phyloP scores from a whole-genome alignment of 1,140 invertebrate species.

The Scaptomyza hsui region DNA sequence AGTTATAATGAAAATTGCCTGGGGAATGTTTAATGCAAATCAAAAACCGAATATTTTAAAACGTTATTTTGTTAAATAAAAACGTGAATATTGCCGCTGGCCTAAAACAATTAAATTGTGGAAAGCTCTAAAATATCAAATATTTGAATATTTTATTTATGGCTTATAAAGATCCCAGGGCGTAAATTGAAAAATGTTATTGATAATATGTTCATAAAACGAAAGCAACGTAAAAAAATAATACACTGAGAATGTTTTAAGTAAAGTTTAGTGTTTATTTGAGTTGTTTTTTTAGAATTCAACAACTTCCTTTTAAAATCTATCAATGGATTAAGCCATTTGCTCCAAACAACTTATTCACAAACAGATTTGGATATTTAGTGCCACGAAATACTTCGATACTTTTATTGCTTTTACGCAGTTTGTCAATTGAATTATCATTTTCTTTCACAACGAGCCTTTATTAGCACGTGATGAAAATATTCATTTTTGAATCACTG shows the following conservation, averaged over 20 bases:
- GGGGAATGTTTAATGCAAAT: slow-evolving; percentile 53
- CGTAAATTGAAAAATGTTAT: too few species aligned
- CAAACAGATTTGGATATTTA: slow-evolving; percentile 1
- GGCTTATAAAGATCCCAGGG: not conserved
- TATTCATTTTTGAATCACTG: slow-evolving; percentile 56
- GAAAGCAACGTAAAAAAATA: not conserved
- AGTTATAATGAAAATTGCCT: slow-evolving; percentile 39
- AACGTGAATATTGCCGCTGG: not conserved
- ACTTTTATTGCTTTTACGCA: not conserved
- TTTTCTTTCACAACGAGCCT: slow-evolving; percentile 5
- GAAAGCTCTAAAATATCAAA: not conserved
- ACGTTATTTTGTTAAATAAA: not conserved
- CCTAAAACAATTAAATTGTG: slow-evolving; percentile 1
- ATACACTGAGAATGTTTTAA: not conserved
- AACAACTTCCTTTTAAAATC: too few species aligned
- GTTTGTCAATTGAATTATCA: slow-evolving; percentile 7
- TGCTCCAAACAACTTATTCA: not conserved
- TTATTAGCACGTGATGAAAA: slow-evolving; percentile 60
- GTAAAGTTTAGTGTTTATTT: not conserved
- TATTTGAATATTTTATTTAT: not conserved
- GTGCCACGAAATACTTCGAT: not conserved
- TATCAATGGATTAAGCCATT: too few species aligned
- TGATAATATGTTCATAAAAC: too few species aligned
- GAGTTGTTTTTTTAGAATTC: too few species aligned
- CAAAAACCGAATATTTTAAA: slow-evolving; percentile 7